Evolutionary conservation across 2,113 vertebrate species (phyloP).

Genomic region (Ia io): DNA sequence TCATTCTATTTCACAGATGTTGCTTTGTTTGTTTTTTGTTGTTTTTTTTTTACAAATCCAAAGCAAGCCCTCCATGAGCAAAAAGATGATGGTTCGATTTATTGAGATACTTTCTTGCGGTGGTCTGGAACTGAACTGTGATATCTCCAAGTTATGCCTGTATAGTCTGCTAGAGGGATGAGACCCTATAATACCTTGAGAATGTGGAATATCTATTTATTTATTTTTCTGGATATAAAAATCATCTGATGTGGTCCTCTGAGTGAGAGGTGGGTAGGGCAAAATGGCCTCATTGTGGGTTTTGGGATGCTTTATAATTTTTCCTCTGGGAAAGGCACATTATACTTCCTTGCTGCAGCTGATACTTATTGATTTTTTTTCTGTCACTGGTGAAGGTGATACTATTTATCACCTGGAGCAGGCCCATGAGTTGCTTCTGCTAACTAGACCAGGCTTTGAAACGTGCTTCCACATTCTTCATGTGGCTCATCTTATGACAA

Average conservation of each 20-base stretch:
- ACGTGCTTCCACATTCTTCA: background rate
- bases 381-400: slow-evolving; percentile 18
- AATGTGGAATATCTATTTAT: background rate
- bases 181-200: background rate
- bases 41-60: background rate
- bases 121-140: background rate
- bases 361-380: background rate
- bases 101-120: background rate
- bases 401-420: background rate
- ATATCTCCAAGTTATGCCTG: background rate
- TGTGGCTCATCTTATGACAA: background rate
- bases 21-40: background rate
- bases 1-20: background rate
- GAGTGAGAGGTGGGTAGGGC: background rate
- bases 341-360: background rate
- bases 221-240: background rate
- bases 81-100: background rate
- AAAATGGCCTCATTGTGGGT: background rate
- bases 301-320: background rate
- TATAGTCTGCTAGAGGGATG: background rate
- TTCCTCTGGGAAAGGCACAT: background rate
- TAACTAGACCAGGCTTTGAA: background rate
- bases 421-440: background rate
- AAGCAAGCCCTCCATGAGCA: background rate
- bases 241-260: background rate